Evolutionary conservation across 1,140 invertebrate genomes (phyloP).

Genomic region (Trachymyrmex cornetzi): DNA sequence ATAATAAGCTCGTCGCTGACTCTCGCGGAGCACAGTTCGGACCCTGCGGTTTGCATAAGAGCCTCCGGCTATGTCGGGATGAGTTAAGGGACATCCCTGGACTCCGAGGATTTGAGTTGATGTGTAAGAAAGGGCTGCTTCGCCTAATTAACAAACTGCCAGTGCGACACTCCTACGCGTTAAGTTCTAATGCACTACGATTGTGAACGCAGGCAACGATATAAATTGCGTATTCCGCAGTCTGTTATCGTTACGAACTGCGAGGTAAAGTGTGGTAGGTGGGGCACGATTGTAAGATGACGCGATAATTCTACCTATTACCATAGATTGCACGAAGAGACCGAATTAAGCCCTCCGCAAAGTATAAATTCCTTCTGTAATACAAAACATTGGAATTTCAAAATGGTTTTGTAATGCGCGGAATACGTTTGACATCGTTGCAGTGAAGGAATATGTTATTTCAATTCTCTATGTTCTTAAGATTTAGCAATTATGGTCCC

Average conservation of each 20-base stretch:
- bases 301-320: constrained; percentile 20
- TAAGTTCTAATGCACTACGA: constrained; percentile 37
- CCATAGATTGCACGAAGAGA: not conserved
- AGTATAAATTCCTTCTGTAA: not conserved
- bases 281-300: constrained; percentile 2
- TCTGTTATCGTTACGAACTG: not conserved
- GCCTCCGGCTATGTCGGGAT: constrained; percentile 58
- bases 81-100: constrained; percentile 70
- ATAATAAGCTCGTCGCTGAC: constrained; percentile 70
- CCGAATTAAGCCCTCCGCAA: not conserved
- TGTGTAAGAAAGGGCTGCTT: constrained; percentile 68
- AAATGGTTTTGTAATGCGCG: not conserved
- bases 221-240: constrained; percentile 28
- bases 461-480: not conserved
- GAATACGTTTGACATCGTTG: not conserved
- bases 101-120: constrained; percentile 66
- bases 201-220: not conserved
- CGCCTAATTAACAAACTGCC: constrained; percentile 72
- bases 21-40: constrained; percentile 39
- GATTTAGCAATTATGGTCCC: constrained; percentile 6
- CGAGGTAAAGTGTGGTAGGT: not conserved
- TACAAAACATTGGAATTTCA: constrained; percentile 12
- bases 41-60: constrained; percentile 75
- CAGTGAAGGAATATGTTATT: not conserved
- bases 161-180: constrained; percentile 30